Percentiles rank a stretch among this genome's conserved stretches.
Conservation (phyloP, 2,888 invertebrate species). For the Epicampocera succincta region DNA sequence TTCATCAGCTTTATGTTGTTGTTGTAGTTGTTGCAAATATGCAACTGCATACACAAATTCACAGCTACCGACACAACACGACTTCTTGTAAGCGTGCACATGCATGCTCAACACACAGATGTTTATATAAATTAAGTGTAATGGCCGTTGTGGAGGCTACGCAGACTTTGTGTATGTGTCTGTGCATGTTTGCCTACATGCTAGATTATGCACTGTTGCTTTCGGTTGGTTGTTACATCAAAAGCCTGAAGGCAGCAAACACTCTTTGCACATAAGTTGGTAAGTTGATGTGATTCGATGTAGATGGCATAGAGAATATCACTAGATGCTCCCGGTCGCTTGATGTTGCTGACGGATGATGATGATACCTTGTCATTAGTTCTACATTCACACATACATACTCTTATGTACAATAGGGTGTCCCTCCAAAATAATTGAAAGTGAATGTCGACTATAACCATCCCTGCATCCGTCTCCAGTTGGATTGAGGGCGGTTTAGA, state of each 20-base stretch:
- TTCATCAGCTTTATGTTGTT: slow-evolving; percentile 49
- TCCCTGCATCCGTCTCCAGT: too few relatives aligned
- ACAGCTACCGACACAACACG: not conserved
- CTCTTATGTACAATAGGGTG: not conserved
- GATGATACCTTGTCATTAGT: slow-evolving; percentile 51
- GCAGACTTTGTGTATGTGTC: not conserved
- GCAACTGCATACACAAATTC: slow-evolving; percentile 6
- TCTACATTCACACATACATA: not conserved
- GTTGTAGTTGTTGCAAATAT: slow-evolving; percentile 26
- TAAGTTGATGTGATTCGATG: slow-evolving; percentile 17
- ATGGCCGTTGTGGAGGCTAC: not conserved
- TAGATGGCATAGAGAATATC: slow-evolving; percentile 21
- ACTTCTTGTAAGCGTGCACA: slow-evolving; percentile 20
- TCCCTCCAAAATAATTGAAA: too few relatives aligned
- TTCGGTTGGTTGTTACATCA: slow-evolving; percentile 36
- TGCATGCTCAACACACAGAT: slow-evolving; percentile 13
- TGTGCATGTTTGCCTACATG: slow-evolving; percentile 14
- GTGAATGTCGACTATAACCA: too few relatives aligned
- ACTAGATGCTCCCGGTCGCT: slow-evolving; percentile 16
- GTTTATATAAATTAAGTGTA: slow-evolving; percentile 20
- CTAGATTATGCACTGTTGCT: slow-evolving; percentile 64
- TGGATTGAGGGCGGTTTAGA: too few relatives aligned
- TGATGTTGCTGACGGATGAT: slow-evolving; percentile 44
- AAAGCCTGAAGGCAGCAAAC: slow-evolving; percentile 41
- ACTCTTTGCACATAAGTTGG: slow-evolving; percentile 13